These are phyloP conservation scores for Muschampia plurimacula DNA, from an alignment of 2,888 invertebrate genomes.

Conservation along the genomic window DNA sequence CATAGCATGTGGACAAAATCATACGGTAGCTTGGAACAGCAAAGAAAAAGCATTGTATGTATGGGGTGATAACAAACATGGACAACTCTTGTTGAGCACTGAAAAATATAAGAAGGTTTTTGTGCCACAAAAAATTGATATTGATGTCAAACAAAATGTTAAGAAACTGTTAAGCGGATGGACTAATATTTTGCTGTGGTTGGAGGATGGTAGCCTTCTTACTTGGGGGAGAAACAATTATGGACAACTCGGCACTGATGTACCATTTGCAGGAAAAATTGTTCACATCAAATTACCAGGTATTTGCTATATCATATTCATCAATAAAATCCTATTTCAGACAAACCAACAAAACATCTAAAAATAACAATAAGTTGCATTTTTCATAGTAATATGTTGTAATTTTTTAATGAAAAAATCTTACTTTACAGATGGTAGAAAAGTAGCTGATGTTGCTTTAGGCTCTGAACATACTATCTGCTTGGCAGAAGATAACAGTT, in stretches of 20 bases:
- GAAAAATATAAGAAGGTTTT: slow-evolving; percentile 79
- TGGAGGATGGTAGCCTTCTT: slow-evolving; percentile 87
- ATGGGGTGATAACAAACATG: slow-evolving; percentile 94
- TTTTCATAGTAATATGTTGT: no score
- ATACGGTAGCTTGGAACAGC: slow-evolving; percentile 87
- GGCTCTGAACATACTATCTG: slow-evolving; percentile 94
- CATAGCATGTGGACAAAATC: slow-evolving; percentile 93
- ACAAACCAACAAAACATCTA: background rate
- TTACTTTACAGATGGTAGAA: slow-evolving; percentile 70
- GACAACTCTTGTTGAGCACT: slow-evolving; percentile 89
- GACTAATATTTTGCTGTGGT: slow-evolving; percentile 90
- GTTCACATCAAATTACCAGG: slow-evolving; percentile 69
- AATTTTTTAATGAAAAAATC: background rate
- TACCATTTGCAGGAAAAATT: slow-evolving; percentile 63
- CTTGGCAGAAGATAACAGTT: slow-evolving; percentile 86
- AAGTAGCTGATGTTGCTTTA: slow-evolving; percentile 85
- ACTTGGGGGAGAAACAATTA: slow-evolving; percentile 94
- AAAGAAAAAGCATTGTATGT: slow-evolving; percentile 87
- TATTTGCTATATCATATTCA: slow-evolving; percentile 46
- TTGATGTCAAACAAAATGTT: slow-evolving; percentile 83
- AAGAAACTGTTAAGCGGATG: slow-evolving; percentile 89
- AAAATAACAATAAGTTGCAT: no score
- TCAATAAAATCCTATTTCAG: no score
- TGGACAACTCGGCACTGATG: slow-evolving; percentile 89
- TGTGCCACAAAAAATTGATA: slow-evolving; percentile 83